phyloP scores from a whole-genome alignment of 2,888 invertebrate genomes.

The Muschampia staudingeri region DNA sequence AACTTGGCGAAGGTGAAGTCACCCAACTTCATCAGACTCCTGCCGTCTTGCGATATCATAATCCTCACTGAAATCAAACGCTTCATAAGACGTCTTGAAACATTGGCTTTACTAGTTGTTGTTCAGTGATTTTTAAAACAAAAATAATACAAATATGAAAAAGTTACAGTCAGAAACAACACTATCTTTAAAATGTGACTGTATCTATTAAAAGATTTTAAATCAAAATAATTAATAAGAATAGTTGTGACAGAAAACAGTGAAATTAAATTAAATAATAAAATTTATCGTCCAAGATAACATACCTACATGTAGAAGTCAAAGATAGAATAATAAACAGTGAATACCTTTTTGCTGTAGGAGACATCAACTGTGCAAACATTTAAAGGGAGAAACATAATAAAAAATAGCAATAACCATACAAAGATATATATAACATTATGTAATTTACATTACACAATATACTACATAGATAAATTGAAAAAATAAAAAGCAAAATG shows the following conservation, averaged over 20 bases:
- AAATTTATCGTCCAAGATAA: too few species aligned
- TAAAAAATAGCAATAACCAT: too few species aligned
- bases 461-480: too few species aligned
- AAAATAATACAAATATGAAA: neutral
- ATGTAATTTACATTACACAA: too few species aligned
- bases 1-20: constrained; percentile 85
- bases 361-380: neutral
- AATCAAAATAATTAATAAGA: neutral
- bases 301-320: too few species aligned
- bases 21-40: constrained; percentile 84
- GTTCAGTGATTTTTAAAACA: neutral
- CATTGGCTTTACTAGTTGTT: neutral
- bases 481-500: too few species aligned
- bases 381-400: too few species aligned
- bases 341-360: neutral
- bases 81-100: constrained; percentile 55
- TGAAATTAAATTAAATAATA: neutral
- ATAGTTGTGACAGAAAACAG: neutral
- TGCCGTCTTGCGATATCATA: constrained; percentile 86
- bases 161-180: neutral
- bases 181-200: too few species aligned
- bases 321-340: too few species aligned
- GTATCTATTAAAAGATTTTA: too few species aligned
- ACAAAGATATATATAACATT: too few species aligned
- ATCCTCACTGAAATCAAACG: constrained; percentile 81